Conservation (phyloP, 1,140 invertebrate species). For the Drosophila erecta region DNA sequence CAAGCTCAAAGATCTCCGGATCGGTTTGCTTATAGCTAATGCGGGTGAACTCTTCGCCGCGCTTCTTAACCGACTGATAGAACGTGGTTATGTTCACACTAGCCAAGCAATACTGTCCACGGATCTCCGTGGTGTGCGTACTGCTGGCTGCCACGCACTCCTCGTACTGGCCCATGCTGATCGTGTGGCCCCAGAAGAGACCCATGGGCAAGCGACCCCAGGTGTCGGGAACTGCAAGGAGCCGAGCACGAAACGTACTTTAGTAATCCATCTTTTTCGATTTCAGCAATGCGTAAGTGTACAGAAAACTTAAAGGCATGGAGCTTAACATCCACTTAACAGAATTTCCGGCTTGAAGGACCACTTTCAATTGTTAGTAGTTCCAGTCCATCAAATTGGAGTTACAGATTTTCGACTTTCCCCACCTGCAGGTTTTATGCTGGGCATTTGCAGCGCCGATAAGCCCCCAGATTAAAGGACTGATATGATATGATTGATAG, state of each 20-base stretch:
- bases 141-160: constrained; percentile 70
- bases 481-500: background rate
- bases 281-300: too few relatives aligned
- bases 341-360: too few relatives aligned
- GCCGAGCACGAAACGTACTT: too few relatives aligned
- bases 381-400: background rate
- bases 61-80: constrained; percentile 53
- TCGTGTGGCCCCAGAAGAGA: constrained; percentile 74
- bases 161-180: constrained; percentile 79
- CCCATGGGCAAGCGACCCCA: constrained; percentile 79
- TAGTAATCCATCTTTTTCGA: too few relatives aligned
- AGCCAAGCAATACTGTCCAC: constrained; percentile 74
- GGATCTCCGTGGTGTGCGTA: constrained; percentile 49
- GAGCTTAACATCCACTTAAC: too few relatives aligned
- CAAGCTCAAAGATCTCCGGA: constrained; percentile 71
- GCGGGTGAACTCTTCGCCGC: constrained; percentile 41
- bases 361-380: background rate
- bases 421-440: constrained; percentile 2
- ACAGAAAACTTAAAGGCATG: too few relatives aligned
- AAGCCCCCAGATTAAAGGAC: constrained; percentile 8
- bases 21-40: constrained; percentile 70
- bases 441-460: constrained; percentile 19
- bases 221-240: constrained; percentile 70
- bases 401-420: background rate
- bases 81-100: constrained; percentile 64